Evolutionary conservation across 2,797 vertebrate species (phyloP).

Genomic region (Myotis myotis): DNA sequence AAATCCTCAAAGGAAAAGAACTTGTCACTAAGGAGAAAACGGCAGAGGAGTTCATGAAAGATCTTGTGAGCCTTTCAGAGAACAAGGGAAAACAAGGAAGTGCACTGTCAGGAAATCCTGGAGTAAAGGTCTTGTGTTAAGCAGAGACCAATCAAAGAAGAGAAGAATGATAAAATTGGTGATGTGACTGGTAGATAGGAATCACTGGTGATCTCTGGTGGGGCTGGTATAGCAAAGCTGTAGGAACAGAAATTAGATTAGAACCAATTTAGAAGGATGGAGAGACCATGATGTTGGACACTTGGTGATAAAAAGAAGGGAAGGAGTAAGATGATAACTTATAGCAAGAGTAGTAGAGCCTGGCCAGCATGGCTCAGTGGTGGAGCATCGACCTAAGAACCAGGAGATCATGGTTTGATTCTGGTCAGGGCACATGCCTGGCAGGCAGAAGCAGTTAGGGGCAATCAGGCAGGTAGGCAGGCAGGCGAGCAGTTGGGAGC

Average conservation of each 20-base stretch:
- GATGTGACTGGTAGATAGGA: background rate
- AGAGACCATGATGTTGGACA: background rate
- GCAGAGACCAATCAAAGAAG: background rate
- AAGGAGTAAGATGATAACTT: background rate
- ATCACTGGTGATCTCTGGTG: background rate
- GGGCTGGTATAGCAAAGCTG: background rate
- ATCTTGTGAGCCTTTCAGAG: background rate
- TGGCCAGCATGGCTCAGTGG: no score
- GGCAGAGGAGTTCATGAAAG: background rate
- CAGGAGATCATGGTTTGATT: no score
- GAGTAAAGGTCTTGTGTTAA: background rate
- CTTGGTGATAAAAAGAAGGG: background rate
- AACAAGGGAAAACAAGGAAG: background rate
- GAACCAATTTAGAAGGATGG: background rate
- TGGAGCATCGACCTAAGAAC: no score
- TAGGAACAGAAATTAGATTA: background rate
- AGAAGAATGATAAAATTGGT: background rate
- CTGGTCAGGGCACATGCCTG: no score
- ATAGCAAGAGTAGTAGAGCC: background rate
- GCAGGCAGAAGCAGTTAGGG: no score
- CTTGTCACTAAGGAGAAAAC: background rate
- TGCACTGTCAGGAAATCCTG: background rate
- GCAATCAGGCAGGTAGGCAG: no score
- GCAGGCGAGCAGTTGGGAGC: no score
- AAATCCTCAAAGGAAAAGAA: background rate